Base-by-base conservation (phyloP, 2,888 invertebrate genomes). In the Dinocampus coccinellae region DNA sequence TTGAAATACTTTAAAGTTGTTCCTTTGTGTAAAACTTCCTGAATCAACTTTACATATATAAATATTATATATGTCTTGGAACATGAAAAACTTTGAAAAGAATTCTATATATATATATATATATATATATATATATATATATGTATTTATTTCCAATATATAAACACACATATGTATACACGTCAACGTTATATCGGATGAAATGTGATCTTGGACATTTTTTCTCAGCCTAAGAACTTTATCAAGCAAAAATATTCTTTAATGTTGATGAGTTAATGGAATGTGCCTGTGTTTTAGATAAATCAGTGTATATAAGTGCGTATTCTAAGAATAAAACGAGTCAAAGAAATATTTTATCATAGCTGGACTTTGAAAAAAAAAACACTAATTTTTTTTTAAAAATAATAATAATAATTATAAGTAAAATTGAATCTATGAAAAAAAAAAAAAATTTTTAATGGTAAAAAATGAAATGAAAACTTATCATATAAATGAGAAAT, bases 251-350 rank as follows among this genome's bases (percentile, higher is more conserved):
- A 69, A 69, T 39, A 69, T 69, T 69, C 53, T 62, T 39, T 16
- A 20, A 34, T 39, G 58, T 67, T 26, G 24, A 61, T 39, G 39
- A 26, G 69, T 52, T 69, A 69, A 69, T 69, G 69, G 69, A 69
- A 69, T 39, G 62, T 69, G 55, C 62, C 69, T 62, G 53, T 39
- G 13, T 29, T 24, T 36, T 53, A 55, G 39, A n/a, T n/a, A 33
- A 22, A 33, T 26, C 3, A n/a, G 9, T 3, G 33, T n/a, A 58
- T 4, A 36, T n/a, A 29, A 9, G 29, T 29, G 22, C 9, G 26
- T 29, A 36, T 13, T 13, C 36, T 11, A 36, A 10, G 42, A 29
- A 29, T 3, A 29, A 58, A 58, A 16, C n/a, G n/a, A n/a, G 13
- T 33, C 9, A 58, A 9, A 58, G 3, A 58, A 16, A 58, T 6